Evolutionary conservation across 2,797 vertebrate genomes (phyloP), one percentile per base, ranked within the genome.

Genomic region (Bucorvus abyssinicus): DNA sequence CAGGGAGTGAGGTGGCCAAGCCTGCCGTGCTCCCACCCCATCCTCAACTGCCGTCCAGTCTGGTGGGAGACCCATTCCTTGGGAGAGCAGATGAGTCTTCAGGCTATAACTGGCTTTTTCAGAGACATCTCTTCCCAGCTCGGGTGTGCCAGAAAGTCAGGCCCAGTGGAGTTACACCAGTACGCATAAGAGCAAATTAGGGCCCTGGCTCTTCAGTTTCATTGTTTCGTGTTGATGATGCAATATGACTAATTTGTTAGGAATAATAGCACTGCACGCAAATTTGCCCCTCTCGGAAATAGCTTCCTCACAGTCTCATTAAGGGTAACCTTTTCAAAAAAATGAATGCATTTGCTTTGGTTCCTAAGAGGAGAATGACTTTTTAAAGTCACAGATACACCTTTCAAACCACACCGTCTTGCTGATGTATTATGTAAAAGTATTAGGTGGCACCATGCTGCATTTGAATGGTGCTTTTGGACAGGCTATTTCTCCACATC

Each of bases 171-270:
- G 65, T 92, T 80, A 47, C 8, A 52, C 61, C 59, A 71, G 47
- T 19, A 12, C 49, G 55, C 0, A 0, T 73, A 79, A 78, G 12
- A 80, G 61, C 36, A 68, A 89, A 82, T 86, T 61, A 63, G 34
- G 29, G 49, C 49, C 34, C 74, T 87, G 84, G 40, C 68, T 90
- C 74, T 86, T 94, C 2, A 24, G 34, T 83, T 91, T 90, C 67
- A 79, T 80, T 89, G 83, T 94, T 89, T 77, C 17, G 1, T 64
- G 69, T 68, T 90, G 77, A 45, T 93, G 91, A 95, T 87, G 86
- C 83, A 94, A 93, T 84, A 53, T 82, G 80, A 93, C 70, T 89
- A 77, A 93, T 91, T 86, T 70, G 29, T 67, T 82, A 88, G 67
- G 42, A 82, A 80, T 89, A 90, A 84, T 61, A 87, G 47, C 9